Evolutionary conservation across 2,888 invertebrate genomes (phyloP).

Genomic region (Pristionchus entomophagus): DNA sequence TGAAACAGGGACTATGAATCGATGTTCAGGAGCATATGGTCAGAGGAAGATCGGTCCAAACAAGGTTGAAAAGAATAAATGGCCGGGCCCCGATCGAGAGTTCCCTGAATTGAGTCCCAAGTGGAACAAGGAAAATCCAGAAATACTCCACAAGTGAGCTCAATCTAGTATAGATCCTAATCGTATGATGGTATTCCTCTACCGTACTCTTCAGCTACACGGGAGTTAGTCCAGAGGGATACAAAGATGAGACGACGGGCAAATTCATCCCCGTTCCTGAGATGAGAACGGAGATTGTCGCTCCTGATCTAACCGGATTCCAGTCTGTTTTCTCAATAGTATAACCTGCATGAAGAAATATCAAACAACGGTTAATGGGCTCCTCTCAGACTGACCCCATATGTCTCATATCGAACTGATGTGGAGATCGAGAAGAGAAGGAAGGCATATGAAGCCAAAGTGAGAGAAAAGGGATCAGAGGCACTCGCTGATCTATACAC

Average conservation of each 20-base stretch:
- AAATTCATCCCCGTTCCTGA: conserved; percentile 83
- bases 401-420: conserved; percentile 87
- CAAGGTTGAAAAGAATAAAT: conserved; percentile 64
- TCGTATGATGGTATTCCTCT: background rate
- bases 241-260: conserved; percentile 65
- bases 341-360: background rate
- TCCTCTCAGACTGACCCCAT: conserved; percentile 86
- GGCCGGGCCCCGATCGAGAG: conserved; percentile 72
- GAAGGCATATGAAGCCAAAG: conserved; percentile 63
- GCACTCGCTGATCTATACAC: conserved; percentile 67
- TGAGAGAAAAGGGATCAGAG: conserved; percentile 68
- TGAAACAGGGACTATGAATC: background rate
- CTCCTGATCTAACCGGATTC: conserved; percentile 89
- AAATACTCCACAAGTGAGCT: conserved; percentile 59
- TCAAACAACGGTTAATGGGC: background rate
- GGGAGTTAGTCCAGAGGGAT: conserved; percentile 69
- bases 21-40: conserved; percentile 61
- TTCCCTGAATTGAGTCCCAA: conserved; percentile 74
- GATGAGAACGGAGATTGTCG: conserved; percentile 92
- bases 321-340: conserved; percentile 78
- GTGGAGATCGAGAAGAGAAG: conserved; percentile 71
- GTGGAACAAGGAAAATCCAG: conserved; percentile 67
- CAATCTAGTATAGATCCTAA: background rate
- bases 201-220: conserved; percentile 69
- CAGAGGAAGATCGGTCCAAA: conserved; percentile 73